phyloP scores from a whole-genome alignment of 2,113 vertebrate species.

The Indri indri region DNA sequence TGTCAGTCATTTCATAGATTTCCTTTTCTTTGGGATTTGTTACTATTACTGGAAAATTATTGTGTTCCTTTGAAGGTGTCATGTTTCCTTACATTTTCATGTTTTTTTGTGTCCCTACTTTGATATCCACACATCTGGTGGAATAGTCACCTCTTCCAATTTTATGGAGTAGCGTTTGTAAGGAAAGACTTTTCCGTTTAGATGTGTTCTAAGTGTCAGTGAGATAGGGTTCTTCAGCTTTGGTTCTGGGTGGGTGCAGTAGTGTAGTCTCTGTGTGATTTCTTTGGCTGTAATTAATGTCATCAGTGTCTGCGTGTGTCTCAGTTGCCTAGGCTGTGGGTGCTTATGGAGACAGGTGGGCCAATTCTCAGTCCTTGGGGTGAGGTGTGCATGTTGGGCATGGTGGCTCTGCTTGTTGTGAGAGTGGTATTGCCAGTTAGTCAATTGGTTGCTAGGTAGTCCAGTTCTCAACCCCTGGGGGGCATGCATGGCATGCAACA shows the following conservation, averaged over 20 bases:
- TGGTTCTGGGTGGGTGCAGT: neutral
- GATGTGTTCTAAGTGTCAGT: neutral
- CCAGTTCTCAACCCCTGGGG: neutral
- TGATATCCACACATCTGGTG: neutral
- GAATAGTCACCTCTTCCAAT: neutral
- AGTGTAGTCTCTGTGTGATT: neutral
- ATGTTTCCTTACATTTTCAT: neutral
- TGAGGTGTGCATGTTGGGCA: neutral
- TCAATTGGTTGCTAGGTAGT: neutral
- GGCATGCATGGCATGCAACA: neutral
- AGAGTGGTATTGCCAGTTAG: neutral
- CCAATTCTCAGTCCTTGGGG: neutral
- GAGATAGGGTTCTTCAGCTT: neutral
- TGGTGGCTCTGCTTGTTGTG: neutral
- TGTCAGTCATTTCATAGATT: neutral
- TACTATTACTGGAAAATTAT: neutral
- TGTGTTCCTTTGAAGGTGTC: neutral
- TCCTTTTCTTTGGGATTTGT: neutral
- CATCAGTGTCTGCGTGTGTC: neutral
- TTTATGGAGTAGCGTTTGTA: neutral
- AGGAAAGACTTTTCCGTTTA: neutral
- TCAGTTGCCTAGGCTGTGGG: neutral
- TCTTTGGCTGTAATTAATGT: neutral
- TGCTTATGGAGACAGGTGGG: neutral
- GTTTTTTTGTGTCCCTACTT: neutral